Evolutionary conservation across 1,140 invertebrate species (phyloP).

Genomic region (Apis laboriosa): DNA sequence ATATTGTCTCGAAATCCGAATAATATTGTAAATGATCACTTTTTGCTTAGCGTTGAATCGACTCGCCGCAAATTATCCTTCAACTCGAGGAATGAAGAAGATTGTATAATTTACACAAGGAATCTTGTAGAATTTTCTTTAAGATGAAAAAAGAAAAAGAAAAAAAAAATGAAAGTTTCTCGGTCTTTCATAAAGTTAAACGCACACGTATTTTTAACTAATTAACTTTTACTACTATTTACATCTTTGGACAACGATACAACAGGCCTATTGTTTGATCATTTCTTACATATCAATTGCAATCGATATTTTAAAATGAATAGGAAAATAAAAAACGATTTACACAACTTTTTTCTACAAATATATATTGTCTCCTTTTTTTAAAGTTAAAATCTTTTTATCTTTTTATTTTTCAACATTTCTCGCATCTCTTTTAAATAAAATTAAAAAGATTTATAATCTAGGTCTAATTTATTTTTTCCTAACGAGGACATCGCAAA

Average conservation of each 20-base stretch:
- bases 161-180: neutral
- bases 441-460: too few species aligned
- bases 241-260: neutral
- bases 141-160: too few species aligned
- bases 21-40: slow-evolving; percentile 29
- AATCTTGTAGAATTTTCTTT: neutral
- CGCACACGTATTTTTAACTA: neutral
- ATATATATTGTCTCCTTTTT: too few species aligned
- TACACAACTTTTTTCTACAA: too few species aligned
- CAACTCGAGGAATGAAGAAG: slow-evolving; percentile 2
- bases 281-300: neutral
- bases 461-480: too few species aligned
- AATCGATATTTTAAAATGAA: neutral
- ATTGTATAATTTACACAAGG: neutral
- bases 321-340: neutral
- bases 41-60: neutral
- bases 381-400: too few species aligned
- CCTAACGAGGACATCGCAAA: too few species aligned
- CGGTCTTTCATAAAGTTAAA: neutral
- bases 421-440: too few species aligned
- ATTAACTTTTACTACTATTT: neutral
- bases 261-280: slow-evolving; percentile 1
- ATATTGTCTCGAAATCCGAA: slow-evolving; percentile 31
- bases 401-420: too few species aligned
- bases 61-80: neutral